Evolutionary conservation across 2,113 vertebrate species (phyloP).

Genomic region (Scophthalmus maximus): DNA sequence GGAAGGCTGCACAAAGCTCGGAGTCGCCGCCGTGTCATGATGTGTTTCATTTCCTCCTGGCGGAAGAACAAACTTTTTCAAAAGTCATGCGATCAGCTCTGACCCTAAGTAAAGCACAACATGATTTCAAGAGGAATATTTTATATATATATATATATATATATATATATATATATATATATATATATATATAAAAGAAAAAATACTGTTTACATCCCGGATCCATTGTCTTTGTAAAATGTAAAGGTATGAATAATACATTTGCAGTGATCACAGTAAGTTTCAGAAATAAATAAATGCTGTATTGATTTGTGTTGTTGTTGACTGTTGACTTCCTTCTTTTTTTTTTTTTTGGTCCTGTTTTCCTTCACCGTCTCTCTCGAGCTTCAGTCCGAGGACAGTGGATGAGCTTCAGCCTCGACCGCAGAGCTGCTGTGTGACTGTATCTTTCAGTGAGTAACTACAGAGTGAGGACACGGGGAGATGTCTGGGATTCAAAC

Average conservation of each 20-base stretch:
- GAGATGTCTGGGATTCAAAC: conserved; percentile 36
- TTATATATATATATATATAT: too few relatives aligned
- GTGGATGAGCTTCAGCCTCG: conserved; percentile 19
- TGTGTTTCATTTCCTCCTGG: conserved; percentile 42
- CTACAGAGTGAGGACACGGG: conserved; percentile 3
- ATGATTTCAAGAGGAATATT: conserved; percentile 57
- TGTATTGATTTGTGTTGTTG: conserved; percentile 44
- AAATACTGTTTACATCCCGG: conserved; percentile 80
- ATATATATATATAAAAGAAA: too few relatives aligned
- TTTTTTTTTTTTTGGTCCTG: not conserved
- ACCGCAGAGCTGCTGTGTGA: conserved; percentile 26
- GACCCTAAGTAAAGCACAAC: conserved; percentile 62
- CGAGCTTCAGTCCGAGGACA: conserved; percentile 1
- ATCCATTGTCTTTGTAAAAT: conserved; percentile 83
- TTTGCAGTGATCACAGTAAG: conserved; percentile 84
- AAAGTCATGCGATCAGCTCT: conserved; percentile 35
- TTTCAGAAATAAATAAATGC: conserved; percentile 84
- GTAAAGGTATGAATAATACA: conserved; percentile 80
- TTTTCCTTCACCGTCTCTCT: not conserved
- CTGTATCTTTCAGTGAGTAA: conserved; percentile 43
- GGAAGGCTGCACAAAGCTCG: conserved; percentile 16
- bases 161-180: too few relatives aligned
- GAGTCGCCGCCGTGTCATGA: conserved; percentile 18
- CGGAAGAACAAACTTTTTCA: conserved; percentile 24
- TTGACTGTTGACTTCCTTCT: not conserved